Base-by-base conservation (phyloP, 2,113 vertebrate genomes). In the Tylochromis polylepis region DNA sequence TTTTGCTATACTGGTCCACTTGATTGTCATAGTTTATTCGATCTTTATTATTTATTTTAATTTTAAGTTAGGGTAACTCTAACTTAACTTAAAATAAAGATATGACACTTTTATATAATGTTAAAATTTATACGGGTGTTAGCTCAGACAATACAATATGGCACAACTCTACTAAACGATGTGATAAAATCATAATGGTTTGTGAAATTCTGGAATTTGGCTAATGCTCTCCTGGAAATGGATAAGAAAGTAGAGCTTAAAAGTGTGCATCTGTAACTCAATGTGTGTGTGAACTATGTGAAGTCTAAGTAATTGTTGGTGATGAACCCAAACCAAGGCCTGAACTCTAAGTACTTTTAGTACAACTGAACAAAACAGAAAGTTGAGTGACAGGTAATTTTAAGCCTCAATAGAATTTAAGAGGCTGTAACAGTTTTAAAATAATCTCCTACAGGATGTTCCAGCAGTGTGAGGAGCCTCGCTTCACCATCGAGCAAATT, bases 401-500 rank as follows among this genome's bases (percentile, higher is more conserved):
- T 53, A 53, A 53, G 8, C 51, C 8, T 8, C 20, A 53, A 20
- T 20, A 53, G 16, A 18, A 53, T 53, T 53, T 53, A 53, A 10
- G 16, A 53, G 51, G 18, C 18, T 53, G 51, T 49, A 75, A 51
- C 20, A 15, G 24, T 59, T 24, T 36, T n/a, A 55, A 29, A 16
- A 53, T 65, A 22, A 95, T 95, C 82, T 94, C 96, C 91, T 96
- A 87, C 96, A 98, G 98, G 98, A 99, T 99, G 98, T 99, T 98
- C 96, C 98, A 98, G 97, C 99, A 98, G 96, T 97, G 98, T n/a
- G 99, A 99, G 83, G 98, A 99, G 94, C 99, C 99, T 95, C 97
- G 98, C 95, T 99, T 99, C 93, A 99, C 99, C 94, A 99, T 99
- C 92, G 98, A 99, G 97, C 99, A 99, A 96, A 99, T 99, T 60